Evolutionary conservation across 2,113 vertebrate genomes (phyloP).

Genomic region (Rhinichthys klamathensis): DNA sequence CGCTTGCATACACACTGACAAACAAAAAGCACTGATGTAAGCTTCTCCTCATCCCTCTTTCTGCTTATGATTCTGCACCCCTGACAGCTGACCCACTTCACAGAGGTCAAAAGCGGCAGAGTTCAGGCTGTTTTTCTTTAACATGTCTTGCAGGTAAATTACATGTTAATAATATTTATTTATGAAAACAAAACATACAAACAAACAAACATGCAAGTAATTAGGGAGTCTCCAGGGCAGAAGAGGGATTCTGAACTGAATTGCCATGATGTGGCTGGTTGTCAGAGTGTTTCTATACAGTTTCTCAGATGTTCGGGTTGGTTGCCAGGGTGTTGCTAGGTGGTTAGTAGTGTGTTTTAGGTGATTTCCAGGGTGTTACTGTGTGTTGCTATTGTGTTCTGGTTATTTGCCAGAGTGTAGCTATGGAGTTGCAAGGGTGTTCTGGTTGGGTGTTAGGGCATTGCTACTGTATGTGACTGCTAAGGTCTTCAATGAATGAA

Average conservation of each 20-base stretch:
- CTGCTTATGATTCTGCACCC: neutral
- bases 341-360: too few relatives aligned
- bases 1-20: constrained; percentile 2
- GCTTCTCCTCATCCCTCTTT: neutral
- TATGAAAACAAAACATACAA: neutral
- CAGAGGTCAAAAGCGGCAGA: constrained; percentile 28
- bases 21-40: constrained; percentile 4
- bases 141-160: neutral
- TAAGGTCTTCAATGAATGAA: too few relatives aligned
- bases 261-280: neutral
- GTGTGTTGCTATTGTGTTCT: too few relatives aligned
- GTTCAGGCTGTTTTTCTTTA: neutral
- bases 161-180: constrained; percentile 18
- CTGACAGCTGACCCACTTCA: constrained; percentile 20
- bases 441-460: too few relatives aligned
- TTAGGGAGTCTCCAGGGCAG: neutral
- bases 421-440: too few relatives aligned
- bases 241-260: neutral
- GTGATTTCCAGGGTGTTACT: too few relatives aligned
- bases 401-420: too few relatives aligned
- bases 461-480: too few relatives aligned
- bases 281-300: neutral
- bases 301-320: too few relatives aligned
- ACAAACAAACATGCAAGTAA: constrained; percentile 19
- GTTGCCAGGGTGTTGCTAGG: too few relatives aligned